Percentiles rank a stretch among this genome's conserved stretches.
Evolutionary conservation across 2,888 invertebrate species (phyloP).

Genomic region (Vesta saturnalis): DNA sequence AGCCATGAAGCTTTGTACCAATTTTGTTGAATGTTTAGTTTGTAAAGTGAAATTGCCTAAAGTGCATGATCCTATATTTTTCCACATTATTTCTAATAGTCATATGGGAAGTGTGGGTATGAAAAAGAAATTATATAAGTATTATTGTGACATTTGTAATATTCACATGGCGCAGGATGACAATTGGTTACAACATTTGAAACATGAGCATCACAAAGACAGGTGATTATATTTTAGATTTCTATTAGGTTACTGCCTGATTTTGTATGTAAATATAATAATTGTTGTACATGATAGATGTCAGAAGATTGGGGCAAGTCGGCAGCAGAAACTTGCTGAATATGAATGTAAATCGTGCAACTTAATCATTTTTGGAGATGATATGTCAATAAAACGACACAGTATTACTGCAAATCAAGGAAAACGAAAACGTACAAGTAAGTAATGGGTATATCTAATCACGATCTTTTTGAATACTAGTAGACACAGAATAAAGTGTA

Average conservation of each 20-base stretch:
- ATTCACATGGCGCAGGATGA: not conserved
- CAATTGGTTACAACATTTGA: not conserved
- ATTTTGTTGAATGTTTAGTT: not conserved
- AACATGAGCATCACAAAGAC: not conserved
- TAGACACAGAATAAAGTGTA: too few species aligned
- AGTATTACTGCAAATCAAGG: not conserved
- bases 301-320: constrained; percentile 42
- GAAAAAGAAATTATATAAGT: constrained; percentile 3
- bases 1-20: not conserved
- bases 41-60: not conserved
- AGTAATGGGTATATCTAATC: not conserved
- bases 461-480: too few species aligned
- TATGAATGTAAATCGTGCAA: constrained; percentile 56
- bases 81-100: not conserved
- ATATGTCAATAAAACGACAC: constrained; percentile 51
- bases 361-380: constrained; percentile 55
- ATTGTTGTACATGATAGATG: constrained; percentile 50
- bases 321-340: constrained; percentile 48
- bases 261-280: too few species aligned
- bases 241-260: not conserved
- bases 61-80: not conserved
- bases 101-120: not conserved
- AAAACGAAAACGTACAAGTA: constrained; percentile 14
- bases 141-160: constrained; percentile 8
- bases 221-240: not conserved